Base-by-base conservation (phyloP, 2,113 vertebrate genomes). In the Oryzias celebensis region DNA sequence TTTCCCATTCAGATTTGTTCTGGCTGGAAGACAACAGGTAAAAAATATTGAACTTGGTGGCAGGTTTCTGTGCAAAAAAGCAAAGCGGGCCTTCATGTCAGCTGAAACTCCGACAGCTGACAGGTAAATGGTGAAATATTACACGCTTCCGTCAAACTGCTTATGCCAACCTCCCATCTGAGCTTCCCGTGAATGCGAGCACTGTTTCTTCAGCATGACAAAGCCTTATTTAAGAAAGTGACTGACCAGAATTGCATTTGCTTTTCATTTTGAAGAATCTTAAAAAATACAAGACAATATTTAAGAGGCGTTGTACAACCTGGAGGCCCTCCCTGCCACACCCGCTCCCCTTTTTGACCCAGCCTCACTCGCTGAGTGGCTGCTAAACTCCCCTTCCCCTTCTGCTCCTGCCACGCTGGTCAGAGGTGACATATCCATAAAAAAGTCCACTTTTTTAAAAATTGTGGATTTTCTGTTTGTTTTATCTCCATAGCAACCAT, bases 41-140 rank as follows among this genome's bases (percentile, higher is more conserved):
- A 26, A 52, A 36, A 47, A 75, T 41, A 28, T 59, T 51, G n/a
- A 62, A 24, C 31, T 43, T 67, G 36, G 49, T 61, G 52, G 64
- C 43, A 65, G 63, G 80, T 57, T 74, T 24, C 22, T 50, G 45
- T 26, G 62, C 23, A 42, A 57, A 65, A 66, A 85, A 74, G 47
- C 63, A 56, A 52, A n/a, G 24, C 72, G 72, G 28, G 58, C 31
- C 54, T 51, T 57, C 64, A 74, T 76, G 73, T 80, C 60, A 58
- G 41, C 78, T 60, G 52, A 62, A 73, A 64, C 60, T 53, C 71
- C 78, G 80, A 80, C 71, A 85, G 69, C 64, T 86, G 84, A 88
- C 84, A 78, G 78, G 73, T 70, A 83, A 74, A 86, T 76, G 83
- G 73, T 64, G 50, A 83, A 83, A 78, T 71, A 85, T 83, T 83